phyloP scores from a whole-genome alignment of 1,140 invertebrate species.

The Periplaneta americana region DNA sequence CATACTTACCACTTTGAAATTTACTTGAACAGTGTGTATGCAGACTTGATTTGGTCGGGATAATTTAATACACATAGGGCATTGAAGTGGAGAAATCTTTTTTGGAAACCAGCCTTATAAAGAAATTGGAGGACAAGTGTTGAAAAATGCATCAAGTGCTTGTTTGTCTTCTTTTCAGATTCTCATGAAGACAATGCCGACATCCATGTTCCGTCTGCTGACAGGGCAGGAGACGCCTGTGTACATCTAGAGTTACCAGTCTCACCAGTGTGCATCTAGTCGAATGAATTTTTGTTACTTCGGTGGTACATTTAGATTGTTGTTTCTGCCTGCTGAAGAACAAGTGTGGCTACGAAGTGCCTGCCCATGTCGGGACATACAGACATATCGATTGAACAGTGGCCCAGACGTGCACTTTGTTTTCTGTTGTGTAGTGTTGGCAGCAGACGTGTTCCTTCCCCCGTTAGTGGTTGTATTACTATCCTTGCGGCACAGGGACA shows the following conservation, averaged over 20 bases:
- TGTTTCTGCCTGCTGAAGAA: background rate
- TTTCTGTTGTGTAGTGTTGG: background rate
- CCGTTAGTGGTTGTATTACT: conserved; percentile 24
- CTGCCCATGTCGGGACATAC: conserved; percentile 40
- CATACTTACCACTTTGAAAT: no score
- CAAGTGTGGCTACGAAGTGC: conserved; percentile 30
- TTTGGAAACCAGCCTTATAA: no score
- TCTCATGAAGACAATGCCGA: conserved; percentile 99
- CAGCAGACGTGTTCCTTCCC: background rate
- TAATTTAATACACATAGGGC: no score
- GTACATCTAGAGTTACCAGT: conserved; percentile 74
- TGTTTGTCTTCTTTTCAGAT: conserved; percentile 83
- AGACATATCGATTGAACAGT: conserved; percentile 30
- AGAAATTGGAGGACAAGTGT: no score
- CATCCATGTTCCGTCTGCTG: conserved; percentile 97
- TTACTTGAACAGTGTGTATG: no score
- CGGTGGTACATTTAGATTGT: background rate
- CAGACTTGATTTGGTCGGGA: no score
- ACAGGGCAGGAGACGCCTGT: conserved; percentile 99
- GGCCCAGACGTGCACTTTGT: background rate
- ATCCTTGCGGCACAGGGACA: background rate
- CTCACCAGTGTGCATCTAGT: background rate
- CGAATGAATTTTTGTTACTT: background rate
- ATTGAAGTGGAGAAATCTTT: no score
- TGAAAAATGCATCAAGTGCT: no score